Evolutionary conservation across 1,140 invertebrate species (phyloP).

Genomic region (Contarinia nasturtii): DNA sequence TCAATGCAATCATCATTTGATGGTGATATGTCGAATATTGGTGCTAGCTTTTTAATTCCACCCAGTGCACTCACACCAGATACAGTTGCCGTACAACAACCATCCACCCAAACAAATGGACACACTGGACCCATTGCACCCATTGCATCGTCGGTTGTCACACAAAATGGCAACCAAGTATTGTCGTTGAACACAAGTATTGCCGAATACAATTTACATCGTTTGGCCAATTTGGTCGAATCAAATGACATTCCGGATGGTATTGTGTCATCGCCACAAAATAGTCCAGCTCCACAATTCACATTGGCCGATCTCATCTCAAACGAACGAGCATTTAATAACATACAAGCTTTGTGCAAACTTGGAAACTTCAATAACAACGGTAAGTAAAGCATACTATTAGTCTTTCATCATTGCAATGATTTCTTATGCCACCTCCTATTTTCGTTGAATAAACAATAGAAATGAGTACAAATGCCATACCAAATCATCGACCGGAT

Average conservation of each 20-base stretch:
- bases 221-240: constrained; percentile 57
- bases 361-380: constrained; percentile 45
- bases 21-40: constrained; percentile 28
- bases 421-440: no score
- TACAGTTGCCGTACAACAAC: constrained; percentile 14
- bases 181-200: constrained; percentile 30
- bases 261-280: constrained; percentile 32
- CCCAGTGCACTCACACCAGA: constrained; percentile 23
- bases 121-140: constrained; percentile 7
- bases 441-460: constrained; percentile 1
- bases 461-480: neutral
- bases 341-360: constrained; percentile 73
- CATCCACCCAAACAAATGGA: neutral
- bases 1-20: constrained; percentile 63
- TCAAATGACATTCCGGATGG: constrained; percentile 25
- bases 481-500: constrained; percentile 8
- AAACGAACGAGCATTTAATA: constrained; percentile 62
- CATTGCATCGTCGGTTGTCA: constrained; percentile 24
- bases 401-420: neutral
- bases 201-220: constrained; percentile 66
- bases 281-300: constrained; percentile 37
- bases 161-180: constrained; percentile 17
- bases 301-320: constrained; percentile 52
- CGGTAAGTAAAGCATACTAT: constrained; percentile 27
- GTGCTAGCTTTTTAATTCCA: constrained; percentile 26